Evolutionary conservation across 1,140 invertebrate species (phyloP), one percentile per base, ranked within the genome.

Genomic region (Eufriesea mexicana): DNA sequence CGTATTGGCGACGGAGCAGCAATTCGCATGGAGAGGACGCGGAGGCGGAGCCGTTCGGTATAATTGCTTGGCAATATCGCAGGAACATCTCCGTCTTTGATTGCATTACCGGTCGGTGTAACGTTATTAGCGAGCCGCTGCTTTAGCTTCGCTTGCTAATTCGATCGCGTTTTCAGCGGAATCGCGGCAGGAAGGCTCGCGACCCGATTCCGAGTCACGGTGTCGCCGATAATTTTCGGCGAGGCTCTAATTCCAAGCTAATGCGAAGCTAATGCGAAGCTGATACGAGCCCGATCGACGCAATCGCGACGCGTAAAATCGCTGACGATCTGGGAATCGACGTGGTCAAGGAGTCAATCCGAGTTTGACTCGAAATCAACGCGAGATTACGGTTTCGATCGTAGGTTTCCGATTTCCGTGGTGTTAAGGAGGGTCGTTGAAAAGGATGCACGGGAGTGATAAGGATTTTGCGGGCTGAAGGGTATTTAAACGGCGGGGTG

Each of bases 81-180:
- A 20, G 59, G n/a, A 64, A 78, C 64, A 72, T 28, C 68, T 61
- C 4, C 54, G 77, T 84, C 61, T 57, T 54, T 67, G 54, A 79
- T 74, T 70, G 25, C 84, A 74, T 85, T 84, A 74, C 66, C 72
- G 42, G 16, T 76, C 55, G 28, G 20, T 42, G 45, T 84, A 84
- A 85, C 55, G 62, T 79, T 72, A 79, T 74, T 79, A 74, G 25
- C 51, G 64, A 45, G 45, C 28, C 59, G 62, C 28, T 61, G 61
- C 55, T 64, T 64, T 49, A 76, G 45, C 62, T 64, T 16, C 54
- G 49, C 18, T 28, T 23, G 62, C 61, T 86, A 86, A 86, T 85
- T 86, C 57, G 78, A 84, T 84, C 81, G 79, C 47, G 61, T 62
- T 83, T 79, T 86, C 84, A 61, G 73, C 10, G 23, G 42, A 49